Evolutionary conservation across 2,113 vertebrate species (phyloP).

Genomic region (Calonectris borealis): DNA sequence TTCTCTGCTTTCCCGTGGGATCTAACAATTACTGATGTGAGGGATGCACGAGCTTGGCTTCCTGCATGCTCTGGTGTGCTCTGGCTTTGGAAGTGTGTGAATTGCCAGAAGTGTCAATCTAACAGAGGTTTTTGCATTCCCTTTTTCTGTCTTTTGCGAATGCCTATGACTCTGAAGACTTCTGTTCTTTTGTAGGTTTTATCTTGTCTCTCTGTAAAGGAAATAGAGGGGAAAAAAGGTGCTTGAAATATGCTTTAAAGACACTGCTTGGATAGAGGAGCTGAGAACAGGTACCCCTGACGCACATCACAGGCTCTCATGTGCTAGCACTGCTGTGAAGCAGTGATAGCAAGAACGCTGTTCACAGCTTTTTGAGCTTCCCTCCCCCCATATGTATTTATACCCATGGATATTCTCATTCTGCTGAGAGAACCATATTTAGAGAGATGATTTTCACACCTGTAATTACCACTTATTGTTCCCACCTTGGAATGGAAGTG

Average conservation of each 20-base stretch:
- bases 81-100: neutral
- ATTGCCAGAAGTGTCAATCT: neutral
- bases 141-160: neutral
- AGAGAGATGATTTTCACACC: neutral
- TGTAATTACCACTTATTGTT: conserved; percentile 20
- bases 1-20: neutral
- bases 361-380: neutral
- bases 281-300: neutral
- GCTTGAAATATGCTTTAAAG: neutral
- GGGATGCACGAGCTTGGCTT: neutral
- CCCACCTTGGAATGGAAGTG: neutral
- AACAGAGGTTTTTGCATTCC: neutral
- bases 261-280: neutral
- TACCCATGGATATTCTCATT: neutral
- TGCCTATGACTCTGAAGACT: neutral
- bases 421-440: neutral
- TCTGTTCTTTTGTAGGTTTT: neutral
- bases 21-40: neutral
- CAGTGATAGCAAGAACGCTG: neutral
- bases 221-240: neutral
- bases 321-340: neutral
- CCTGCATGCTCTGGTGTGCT: neutral
- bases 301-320: neutral
- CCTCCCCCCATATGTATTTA: neutral
- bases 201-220: neutral